Conservation (phyloP, 2,888 invertebrate genomes). For the Villa cingulata region DNA sequence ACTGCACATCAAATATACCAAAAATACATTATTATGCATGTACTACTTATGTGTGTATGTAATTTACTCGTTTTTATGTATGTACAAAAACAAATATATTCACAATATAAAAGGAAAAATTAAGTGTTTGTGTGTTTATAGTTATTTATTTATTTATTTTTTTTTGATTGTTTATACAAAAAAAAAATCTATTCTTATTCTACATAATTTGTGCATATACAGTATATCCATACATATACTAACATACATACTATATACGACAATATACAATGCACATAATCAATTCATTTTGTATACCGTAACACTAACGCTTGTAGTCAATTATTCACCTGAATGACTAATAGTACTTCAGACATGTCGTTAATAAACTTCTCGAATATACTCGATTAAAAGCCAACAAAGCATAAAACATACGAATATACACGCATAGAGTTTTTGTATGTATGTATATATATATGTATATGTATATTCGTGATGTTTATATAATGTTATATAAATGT, state of each 20-base stretch:
- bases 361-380: conserved; percentile 7
- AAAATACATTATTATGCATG: too few species aligned
- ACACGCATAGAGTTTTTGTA: not conserved
- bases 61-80: too few species aligned
- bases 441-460: not conserved
- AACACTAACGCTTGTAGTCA: not conserved
- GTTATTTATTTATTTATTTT: too few species aligned
- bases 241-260: too few species aligned
- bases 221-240: not conserved
- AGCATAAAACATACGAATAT: not conserved
- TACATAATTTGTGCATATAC: too few species aligned
- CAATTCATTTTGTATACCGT: conserved; percentile 1
- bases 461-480: too few species aligned
- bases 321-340: conserved; percentile 12
- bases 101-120: not conserved
- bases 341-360: conserved; percentile 7
- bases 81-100: too few species aligned
- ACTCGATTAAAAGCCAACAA: conserved; percentile 1
- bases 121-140: not conserved
- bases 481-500: too few species aligned
- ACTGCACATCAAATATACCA: too few species aligned
- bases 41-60: too few species aligned
- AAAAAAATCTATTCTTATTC: not conserved
- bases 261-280: too few species aligned
- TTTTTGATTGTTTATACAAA: not conserved